Evolutionary conservation across 2,797 vertebrate genomes (phyloP), one percentile per base, ranked within the genome.

Genomic region (Mormyrops attenuatus): DNA sequence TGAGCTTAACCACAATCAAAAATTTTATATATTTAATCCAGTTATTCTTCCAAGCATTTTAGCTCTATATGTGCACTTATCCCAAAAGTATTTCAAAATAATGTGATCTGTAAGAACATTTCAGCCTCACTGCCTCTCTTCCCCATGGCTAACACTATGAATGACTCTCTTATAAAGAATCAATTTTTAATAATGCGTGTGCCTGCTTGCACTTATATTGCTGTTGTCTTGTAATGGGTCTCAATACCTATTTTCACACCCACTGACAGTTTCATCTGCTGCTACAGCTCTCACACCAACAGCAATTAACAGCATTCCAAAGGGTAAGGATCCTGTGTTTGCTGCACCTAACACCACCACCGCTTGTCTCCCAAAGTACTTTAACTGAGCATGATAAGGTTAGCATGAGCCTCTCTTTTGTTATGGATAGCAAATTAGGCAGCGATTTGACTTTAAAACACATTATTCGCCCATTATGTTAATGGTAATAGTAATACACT

Each of bases 271-370:
- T 86, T 88, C 93, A 38, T 4, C 44, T 47, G 15, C 93, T 89
- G 87, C 91, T 91, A 0, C 91, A 90, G 93, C 93, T 95, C 94
- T 94, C 92, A 89, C 26, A 3, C 44, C n/a, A 5, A 47, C 93
- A 91, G 44, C 91, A 91, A 94, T 93, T 95, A 95, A 94, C 92
- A 91, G 89, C 50, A 30, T 91, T 1, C 0, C 30, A 57, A 94
- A 89, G 89, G 94, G 95, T 95, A 95, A 95, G 93, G 84, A 7
- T 69, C 63, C 30, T 73, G 15, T 50, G 41, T 86, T 63, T 41
- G 50, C 34, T 84, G 53, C n/a, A n/a, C n/a, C 26, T 26, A 69
- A 15, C 11, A 17, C 30, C 41, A 47, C 47, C 47, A 11, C 52
- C 1, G 11, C 34, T 13, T 22, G 5, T 47, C 69, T 55, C 6